These are phyloP conservation scores for Neocrepidodera transversa DNA, from an alignment of 2,888 invertebrate species.

Conservation along the genomic window DNA sequence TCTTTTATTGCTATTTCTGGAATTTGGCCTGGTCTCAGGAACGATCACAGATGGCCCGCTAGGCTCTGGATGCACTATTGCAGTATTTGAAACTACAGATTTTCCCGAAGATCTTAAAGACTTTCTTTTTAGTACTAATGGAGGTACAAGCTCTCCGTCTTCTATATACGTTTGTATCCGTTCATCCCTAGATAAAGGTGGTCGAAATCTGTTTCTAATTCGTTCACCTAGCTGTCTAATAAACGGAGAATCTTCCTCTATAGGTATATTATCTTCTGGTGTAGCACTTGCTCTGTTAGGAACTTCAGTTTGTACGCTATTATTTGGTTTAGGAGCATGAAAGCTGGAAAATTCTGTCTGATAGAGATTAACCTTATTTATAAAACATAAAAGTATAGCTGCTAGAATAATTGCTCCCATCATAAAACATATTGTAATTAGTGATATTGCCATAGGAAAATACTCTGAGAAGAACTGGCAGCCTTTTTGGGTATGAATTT, in stretches of 20 bases:
- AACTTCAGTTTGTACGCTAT: neutral
- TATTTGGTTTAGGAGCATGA: neutral
- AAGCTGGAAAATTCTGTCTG: constrained; percentile 2
- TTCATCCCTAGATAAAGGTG: constrained; percentile 33
- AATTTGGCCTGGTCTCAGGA: constrained; percentile 13
- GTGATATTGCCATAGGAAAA: constrained; percentile 48
- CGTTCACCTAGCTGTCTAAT: constrained; percentile 20
- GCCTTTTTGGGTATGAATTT: constrained; percentile 38
- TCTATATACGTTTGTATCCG: constrained; percentile 39
- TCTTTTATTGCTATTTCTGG: constrained; percentile 22
- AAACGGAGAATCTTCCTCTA: constrained; percentile 21
- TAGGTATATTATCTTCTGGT: neutral
- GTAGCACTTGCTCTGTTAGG: neutral
- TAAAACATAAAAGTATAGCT: constrained; percentile 40
- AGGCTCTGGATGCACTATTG: neutral
- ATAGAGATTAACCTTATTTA: constrained; percentile 42
- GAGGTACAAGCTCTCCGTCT: constrained; percentile 41
- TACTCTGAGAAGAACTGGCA: constrained; percentile 49
- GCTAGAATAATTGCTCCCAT: constrained; percentile 43
- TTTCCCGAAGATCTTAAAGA: neutral
- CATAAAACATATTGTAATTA: constrained; percentile 48
- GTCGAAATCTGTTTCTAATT: constrained; percentile 18
- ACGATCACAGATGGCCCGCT: neutral
- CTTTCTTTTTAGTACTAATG: constrained; percentile 19
- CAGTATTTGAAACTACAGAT: neutral